Percentiles rank a stretch among this genome's conserved stretches.
phyloP scores from a whole-genome alignment of 2,797 vertebrate genomes.

The Rachycentron canadum region DNA sequence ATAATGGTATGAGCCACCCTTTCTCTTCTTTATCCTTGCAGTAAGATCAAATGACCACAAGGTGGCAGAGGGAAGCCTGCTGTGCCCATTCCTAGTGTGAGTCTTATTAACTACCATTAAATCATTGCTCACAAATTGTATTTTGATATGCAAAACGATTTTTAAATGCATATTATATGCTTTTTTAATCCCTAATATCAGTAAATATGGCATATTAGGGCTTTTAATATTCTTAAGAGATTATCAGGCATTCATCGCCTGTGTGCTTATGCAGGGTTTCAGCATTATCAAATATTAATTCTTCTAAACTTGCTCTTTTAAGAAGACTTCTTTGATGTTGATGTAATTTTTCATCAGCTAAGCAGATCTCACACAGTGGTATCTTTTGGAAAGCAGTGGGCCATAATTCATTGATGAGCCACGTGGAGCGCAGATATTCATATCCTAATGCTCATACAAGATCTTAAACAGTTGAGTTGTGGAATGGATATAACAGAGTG shows the following conservation, averaged over 20 bases:
- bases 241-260: conserved; percentile 74
- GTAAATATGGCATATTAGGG: conserved; percentile 84
- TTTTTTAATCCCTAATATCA: conserved; percentile 84
- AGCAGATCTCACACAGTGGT: conserved; percentile 78
- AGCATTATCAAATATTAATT: conserved; percentile 85
- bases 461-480: conserved; percentile 55
- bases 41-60: conserved; percentile 68
- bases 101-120: conserved; percentile 70
- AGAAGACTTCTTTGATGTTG: conserved; percentile 84
- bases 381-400: conserved; percentile 72
- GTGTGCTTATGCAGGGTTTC: conserved; percentile 80
- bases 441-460: conserved; percentile 57
- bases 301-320: conserved; percentile 85
- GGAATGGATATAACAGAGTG: conserved; percentile 34
- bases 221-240: conserved; percentile 84
- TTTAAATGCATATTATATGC: conserved; percentile 85
- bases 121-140: conserved; percentile 81
- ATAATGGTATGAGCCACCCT: neutral
- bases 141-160: conserved; percentile 85
- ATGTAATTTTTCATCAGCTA: conserved; percentile 81
- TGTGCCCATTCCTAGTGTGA: conserved; percentile 33
- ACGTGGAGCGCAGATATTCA: conserved; percentile 59
- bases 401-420: conserved; percentile 85
- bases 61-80: conserved; percentile 74
- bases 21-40: conserved; percentile 43